Evolutionary conservation across 2,797 vertebrate species (phyloP), one percentile per base, ranked within the genome.

Genomic region (Gastrophryne carolinensis): DNA sequence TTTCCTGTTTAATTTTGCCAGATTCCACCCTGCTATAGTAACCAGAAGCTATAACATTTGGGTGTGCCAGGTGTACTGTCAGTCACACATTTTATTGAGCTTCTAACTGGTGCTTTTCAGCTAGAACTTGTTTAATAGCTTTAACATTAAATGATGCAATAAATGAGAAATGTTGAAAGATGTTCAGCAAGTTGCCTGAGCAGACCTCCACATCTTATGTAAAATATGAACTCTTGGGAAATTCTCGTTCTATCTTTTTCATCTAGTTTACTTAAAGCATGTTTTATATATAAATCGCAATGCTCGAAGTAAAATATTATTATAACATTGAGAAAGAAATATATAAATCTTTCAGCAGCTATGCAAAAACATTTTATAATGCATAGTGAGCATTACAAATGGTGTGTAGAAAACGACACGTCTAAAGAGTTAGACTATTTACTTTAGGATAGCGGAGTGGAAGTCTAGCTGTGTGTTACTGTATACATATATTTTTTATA

Each of bases 21-120:
- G 41, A 23, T 53, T 47, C 32, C 58, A 53, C 23, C 26, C 10
- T 63, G 21, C 47, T 72, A 34, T 19, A 52, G 29, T 50, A 72
- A 49, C 69, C 69, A 50, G 69, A 72, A 49, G 56, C 56, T 62
- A 61, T 26, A 63, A 21, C 21, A 10, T 64, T 63, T 54, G 49
- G 71, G 71, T 73, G 47, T 63, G 60, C 27, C 50, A 9, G 9
- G 11, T 35, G 30, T 35, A 6, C 13, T 53, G 47, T 67, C 47
- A 53, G 3, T 53, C 47, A 23, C 52, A 9, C 3, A 17, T 34
- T 67, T 66, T 66, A 50, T 67, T 35, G 30, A 23, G 30, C 64
- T 67, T 35, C 64, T 53, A 49, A 29, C 21, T 8, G 12, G 26
- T 61, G 12, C 21, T 3, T 61, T 61, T 24, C 12, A 39, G 34